These are phyloP conservation scores for Polyommatus iphigenia DNA, from an alignment of 2,888 invertebrate species.

Conservation along the genomic window DNA sequence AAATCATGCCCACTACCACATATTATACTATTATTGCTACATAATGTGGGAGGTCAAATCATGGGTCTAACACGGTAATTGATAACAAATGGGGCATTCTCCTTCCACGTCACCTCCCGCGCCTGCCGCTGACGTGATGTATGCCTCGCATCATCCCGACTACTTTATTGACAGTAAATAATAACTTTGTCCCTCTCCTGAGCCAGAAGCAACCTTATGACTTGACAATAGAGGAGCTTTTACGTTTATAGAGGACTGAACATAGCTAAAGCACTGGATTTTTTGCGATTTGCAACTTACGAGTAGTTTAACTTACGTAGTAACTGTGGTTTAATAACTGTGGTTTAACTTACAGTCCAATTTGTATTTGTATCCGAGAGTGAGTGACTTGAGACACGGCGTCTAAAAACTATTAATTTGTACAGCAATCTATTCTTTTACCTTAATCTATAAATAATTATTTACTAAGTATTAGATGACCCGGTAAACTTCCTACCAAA, in stretches of 20 bases:
- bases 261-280: background rate
- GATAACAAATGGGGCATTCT: constrained; percentile 12
- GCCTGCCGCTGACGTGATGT: constrained; percentile 24
- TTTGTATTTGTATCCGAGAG: no score
- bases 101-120: constrained; percentile 24
- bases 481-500: no score
- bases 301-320: background rate
- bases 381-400: no score
- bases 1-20: no score
- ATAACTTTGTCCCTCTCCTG: background rate
- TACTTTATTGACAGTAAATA: constrained; percentile 21
- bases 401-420: no score
- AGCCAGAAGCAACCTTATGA: background rate
- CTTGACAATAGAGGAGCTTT: background rate
- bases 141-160: background rate
- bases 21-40: no score
- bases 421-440: no score
- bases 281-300: background rate
- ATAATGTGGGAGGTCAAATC: background rate
- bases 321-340: no score
- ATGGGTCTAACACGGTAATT: background rate
- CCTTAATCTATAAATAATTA: no score
- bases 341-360: no score
- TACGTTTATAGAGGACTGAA: background rate
- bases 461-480: no score